These are phyloP conservation scores for Phymatocera aterrima DNA, from an alignment of 2,888 invertebrate species.

Conservation along the genomic window DNA sequence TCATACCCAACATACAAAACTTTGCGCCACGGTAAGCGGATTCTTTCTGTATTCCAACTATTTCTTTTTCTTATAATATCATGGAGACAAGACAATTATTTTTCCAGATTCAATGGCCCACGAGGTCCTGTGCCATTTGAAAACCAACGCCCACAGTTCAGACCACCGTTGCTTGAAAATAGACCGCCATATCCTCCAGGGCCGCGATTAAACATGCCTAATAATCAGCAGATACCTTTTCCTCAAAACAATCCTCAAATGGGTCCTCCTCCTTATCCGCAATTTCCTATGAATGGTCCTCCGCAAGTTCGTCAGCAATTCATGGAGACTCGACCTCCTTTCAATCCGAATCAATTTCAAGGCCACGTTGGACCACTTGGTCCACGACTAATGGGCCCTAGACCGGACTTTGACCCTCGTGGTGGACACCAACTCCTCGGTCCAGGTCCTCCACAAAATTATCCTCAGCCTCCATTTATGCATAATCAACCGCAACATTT, in stretches of 20 bases:
- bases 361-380: slow-evolving; percentile 58
- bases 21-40: slow-evolving; percentile 62
- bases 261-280: slow-evolving; percentile 21
- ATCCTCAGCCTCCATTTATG: slow-evolving; percentile 55
- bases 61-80: too few species aligned
- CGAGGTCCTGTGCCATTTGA: slow-evolving; percentile 55
- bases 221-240: slow-evolving; percentile 63
- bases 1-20: slow-evolving; percentile 58
- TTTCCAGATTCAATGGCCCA: slow-evolving; percentile 53
- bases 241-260: slow-evolving; percentile 55
- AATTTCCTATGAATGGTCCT: slow-evolving; percentile 52
- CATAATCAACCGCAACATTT: slow-evolving; percentile 59
- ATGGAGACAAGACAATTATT: too few species aligned
- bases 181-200: slow-evolving; percentile 62
- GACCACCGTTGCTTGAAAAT: slow-evolving; percentile 64
- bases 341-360: slow-evolving; percentile 61
- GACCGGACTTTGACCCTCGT: slow-evolving; percentile 64
- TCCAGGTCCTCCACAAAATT: slow-evolving; percentile 57
- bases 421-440: slow-evolving; percentile 55
- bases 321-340: slow-evolving; percentile 59
- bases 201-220: slow-evolving; percentile 57
- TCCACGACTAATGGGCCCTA: slow-evolving; percentile 59
- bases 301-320: slow-evolving; percentile 58
- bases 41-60: too few species aligned
- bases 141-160: slow-evolving; percentile 54